Evolutionary conservation across 2,888 invertebrate species (phyloP).

Genomic region (Dioctria linearis): DNA sequence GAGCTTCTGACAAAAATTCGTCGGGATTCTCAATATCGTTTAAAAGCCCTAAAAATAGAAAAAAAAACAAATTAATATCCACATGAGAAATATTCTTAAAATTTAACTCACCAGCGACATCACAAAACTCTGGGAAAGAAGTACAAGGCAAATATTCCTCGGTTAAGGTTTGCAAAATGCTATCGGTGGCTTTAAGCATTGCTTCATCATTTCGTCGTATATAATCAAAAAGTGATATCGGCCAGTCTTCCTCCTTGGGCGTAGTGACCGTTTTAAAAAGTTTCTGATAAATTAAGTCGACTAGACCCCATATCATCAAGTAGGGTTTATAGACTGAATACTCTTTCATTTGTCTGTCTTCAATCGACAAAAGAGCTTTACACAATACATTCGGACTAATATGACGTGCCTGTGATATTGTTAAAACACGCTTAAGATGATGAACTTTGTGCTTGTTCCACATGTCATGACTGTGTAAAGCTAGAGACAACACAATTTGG

Average conservation of each 20-base stretch:
- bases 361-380: constrained; percentile 71
- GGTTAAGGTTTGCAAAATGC: constrained; percentile 84
- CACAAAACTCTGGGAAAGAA: constrained; percentile 93
- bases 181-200: constrained; percentile 89
- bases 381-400: constrained; percentile 74
- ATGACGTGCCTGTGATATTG: constrained; percentile 85
- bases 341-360: constrained; percentile 75
- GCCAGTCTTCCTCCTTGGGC: constrained; percentile 89
- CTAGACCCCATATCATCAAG: constrained; percentile 87
- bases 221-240: constrained; percentile 90
- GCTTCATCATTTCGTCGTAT: constrained; percentile 95
- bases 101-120: constrained; percentile 80
- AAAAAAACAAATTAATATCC: too few species aligned
- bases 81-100: neutral
- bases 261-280: constrained; percentile 89
- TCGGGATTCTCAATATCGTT: constrained; percentile 69
- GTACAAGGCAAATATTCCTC: constrained; percentile 93
- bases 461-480: constrained; percentile 82
- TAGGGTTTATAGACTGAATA: constrained; percentile 89
- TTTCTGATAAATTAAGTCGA: constrained; percentile 87
- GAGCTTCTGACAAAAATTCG: constrained; percentile 66
- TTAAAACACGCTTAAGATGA: constrained; percentile 83
- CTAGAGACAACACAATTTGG: constrained; percentile 84
- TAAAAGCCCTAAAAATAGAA: constrained; percentile 64
- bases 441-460: constrained; percentile 83